Evolutionary conservation across 2,888 invertebrate genomes (phyloP).

Genomic region (Tinea semifulvella): DNA sequence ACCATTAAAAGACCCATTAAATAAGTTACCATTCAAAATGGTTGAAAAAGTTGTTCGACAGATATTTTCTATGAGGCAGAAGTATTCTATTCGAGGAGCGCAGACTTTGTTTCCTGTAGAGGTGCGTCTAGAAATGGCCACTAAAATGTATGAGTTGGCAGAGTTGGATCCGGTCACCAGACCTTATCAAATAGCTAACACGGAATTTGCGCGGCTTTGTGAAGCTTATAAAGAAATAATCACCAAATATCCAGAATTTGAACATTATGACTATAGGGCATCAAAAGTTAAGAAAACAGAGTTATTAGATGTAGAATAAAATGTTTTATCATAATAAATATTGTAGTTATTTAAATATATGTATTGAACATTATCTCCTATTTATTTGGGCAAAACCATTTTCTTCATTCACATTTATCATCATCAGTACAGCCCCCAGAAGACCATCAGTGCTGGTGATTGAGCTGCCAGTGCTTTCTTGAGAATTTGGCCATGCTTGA

Average conservation of each 20-base stretch:
- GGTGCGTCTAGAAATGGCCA: constrained; percentile 69
- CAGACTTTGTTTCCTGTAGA: constrained; percentile 81
- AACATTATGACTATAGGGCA: constrained; percentile 75
- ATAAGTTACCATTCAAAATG: constrained; percentile 81
- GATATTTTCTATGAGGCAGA: constrained; percentile 89
- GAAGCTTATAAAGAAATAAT: constrained; percentile 80
- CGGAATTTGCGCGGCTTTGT: constrained; percentile 81
- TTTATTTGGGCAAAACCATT: no score
- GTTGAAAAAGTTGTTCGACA: constrained; percentile 91
- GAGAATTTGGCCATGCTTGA: no score
- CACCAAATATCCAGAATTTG: constrained; percentile 71
- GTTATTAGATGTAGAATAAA: not conserved
- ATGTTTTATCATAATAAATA: not conserved
- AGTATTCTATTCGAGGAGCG: constrained; percentile 76
- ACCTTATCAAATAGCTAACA: constrained; percentile 78
- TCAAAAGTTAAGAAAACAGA: constrained; percentile 28
- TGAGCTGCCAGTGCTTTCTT: no score
- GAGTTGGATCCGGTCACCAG: constrained; percentile 75
- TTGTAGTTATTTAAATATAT: not conserved
- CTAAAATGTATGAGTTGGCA: constrained; percentile 73
- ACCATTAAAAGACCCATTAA: constrained; percentile 78
- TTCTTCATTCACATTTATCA: no score
- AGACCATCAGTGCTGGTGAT: no score
- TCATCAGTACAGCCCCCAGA: no score
- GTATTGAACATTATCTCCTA: no score